Conservation (phyloP, 2,797 vertebrate genomes). For the Gallirallus australis region DNA sequence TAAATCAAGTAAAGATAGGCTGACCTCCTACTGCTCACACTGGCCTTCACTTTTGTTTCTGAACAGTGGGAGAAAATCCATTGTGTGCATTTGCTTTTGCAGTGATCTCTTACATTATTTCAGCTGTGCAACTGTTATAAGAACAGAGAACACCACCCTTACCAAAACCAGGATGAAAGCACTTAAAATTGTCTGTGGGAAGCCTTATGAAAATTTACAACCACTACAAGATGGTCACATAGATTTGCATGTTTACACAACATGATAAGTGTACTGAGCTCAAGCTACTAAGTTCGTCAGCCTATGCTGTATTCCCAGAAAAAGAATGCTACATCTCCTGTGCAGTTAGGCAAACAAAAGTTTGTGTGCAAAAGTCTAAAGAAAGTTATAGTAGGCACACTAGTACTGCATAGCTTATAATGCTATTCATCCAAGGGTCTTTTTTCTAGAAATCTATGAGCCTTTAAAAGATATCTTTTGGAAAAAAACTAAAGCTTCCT, state of each 20-base stretch:
- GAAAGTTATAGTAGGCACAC: not conserved
- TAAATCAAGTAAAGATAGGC: slow-evolving; percentile 48
- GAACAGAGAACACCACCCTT: not conserved
- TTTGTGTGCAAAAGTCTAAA: not conserved
- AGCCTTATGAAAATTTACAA: slow-evolving; percentile 17
- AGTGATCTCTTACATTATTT: slow-evolving; percentile 12
- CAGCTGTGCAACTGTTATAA: not conserved
- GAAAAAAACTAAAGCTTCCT: not conserved
- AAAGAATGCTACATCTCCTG: not conserved
- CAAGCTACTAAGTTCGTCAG: not conserved
- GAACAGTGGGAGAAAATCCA: slow-evolving; percentile 61
- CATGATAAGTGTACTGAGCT: not conserved
- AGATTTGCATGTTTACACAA: slow-evolving; percentile 32
- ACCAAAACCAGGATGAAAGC: slow-evolving; percentile 4
- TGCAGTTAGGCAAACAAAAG: not conserved
- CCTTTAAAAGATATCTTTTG: not conserved
- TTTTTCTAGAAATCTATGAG: not conserved
- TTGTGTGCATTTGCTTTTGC: slow-evolving; percentile 1
- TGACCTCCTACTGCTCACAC: slow-evolving; percentile 26
- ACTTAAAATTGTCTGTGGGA: slow-evolving; percentile 27
- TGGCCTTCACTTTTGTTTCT: slow-evolving; percentile 22
- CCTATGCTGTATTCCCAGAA: not conserved
- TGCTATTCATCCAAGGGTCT: not conserved
- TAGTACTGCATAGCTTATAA: not conserved
- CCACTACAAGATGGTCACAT: not conserved